Conservation (phyloP, 2,797 vertebrate species). For the Leuciscus waleckii region DNA sequence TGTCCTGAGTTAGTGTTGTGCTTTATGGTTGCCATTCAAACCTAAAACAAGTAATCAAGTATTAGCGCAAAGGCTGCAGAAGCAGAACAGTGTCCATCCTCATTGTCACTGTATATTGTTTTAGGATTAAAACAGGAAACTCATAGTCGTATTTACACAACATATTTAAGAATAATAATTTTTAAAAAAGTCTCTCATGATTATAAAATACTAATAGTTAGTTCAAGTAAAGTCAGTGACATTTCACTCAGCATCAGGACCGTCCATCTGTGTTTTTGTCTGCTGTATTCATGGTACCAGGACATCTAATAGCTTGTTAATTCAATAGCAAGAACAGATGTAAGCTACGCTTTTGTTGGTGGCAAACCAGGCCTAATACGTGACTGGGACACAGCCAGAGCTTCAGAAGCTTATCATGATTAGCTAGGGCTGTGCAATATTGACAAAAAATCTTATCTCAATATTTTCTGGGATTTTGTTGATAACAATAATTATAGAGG, state of each 20-base stretch:
- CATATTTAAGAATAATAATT: neutral
- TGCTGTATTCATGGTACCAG: conserved; percentile 11
- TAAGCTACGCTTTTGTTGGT: neutral
- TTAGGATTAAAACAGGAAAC: neutral
- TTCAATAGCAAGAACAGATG: neutral
- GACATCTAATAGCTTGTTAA: neutral
- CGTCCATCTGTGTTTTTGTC: neutral
- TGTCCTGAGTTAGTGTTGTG: conserved; percentile 6
- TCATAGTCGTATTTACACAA: neutral
- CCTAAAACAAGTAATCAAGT: conserved; percentile 8
- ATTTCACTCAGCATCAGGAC: neutral
- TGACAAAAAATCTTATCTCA: neutral
- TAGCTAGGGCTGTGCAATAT: neutral
- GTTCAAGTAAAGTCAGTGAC: neutral
- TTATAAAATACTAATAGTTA: neutral
- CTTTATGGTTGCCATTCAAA: conserved; percentile 1
- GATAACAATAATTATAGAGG: neutral
- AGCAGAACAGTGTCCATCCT: neutral
- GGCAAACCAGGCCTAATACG: neutral
- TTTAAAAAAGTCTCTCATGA: neutral
- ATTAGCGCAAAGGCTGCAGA: neutral
- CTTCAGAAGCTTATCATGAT: conserved; percentile 31
- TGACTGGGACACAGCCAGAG: conserved; percentile 14
- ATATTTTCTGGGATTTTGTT: neutral
- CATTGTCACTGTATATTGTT: neutral